Evolutionary conservation across 2,797 vertebrate genomes (phyloP), one percentile per base, ranked within the genome.

Genomic region (Pelodytes ibericus): DNA sequence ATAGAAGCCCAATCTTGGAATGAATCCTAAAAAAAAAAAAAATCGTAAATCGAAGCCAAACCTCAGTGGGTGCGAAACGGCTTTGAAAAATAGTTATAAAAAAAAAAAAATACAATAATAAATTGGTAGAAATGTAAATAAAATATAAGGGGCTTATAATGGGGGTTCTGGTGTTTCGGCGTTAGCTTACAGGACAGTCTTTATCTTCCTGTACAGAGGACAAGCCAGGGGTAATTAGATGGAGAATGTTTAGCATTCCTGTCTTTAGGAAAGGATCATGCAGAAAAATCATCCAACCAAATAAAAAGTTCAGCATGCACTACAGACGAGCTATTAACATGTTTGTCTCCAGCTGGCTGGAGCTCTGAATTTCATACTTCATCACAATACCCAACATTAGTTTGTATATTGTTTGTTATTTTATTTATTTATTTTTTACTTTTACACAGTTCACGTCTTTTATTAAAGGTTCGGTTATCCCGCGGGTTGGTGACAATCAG

Each of bases 211-310:
- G 69, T 29, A 31, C 22, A 26, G 39, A 10, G 44, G 26, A 29
- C 74, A 63, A 74, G 59, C 2, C 18, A 63, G 33, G 57, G 60
- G 31, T 63, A 79, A 79, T 62, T 41, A 22, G 24, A 62, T 60
- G 29, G n/a, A 39, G 65, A 72, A 78, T 56, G 27, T 51, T 69
- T 79, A 53, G 30, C 47, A 74, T 79, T 79, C 58, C 64, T 63
- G 22, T 36, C 71, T 63, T 79, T 62, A 10, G 27, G 22, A 73
- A 53, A 73, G 63, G 31, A 57, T 62, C 76, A 73, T 73, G 71
- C 76, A 73, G 71, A 73, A 79, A 69, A 79, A 62, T 56, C 47
- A 79, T 56, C 58, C 63, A 74, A 63, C 33, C 62, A 69, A 73
- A 69, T 47, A 69, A 63, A n/a, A 69, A 53, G 31, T 16, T 63